Evolutionary conservation across 2,888 invertebrate genomes (phyloP).

Genomic region (Ashinkailepas kermadecensis): DNA sequence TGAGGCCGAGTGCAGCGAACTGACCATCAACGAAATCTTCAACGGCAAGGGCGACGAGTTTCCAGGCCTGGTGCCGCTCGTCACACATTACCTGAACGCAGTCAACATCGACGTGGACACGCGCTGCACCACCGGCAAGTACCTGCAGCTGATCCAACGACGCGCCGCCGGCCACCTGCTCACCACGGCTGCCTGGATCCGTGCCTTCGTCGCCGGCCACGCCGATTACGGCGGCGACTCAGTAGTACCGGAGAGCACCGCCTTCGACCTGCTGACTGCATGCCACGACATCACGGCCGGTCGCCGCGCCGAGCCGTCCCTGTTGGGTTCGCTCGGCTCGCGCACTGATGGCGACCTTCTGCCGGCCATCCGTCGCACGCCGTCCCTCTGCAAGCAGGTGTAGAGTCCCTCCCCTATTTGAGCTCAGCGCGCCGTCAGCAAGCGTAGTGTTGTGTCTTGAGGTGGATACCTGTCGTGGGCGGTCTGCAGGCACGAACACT

Average conservation of each 20-base stretch:
- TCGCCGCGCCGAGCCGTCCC: conserved; percentile 29
- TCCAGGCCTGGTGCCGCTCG: conserved; percentile 84
- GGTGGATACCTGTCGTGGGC: no score
- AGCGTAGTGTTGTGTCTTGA: no score
- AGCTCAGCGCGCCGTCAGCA: no score
- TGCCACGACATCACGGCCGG: conserved; percentile 31
- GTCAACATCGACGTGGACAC: conserved; percentile 53
- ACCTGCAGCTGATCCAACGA: conserved; percentile 56
- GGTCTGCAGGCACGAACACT: no score
- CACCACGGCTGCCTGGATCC: conserved; percentile 92
- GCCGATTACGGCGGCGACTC: conserved; percentile 88
- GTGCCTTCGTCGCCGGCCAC: conserved; percentile 79
- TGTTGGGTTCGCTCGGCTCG: conserved; percentile 32
- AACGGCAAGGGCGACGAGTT: conserved; percentile 87
- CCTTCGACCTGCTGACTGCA: conserved; percentile 63
- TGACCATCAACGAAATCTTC: conserved; percentile 94
- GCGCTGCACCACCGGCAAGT: conserved; percentile 49
- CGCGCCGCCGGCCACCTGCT: conserved; percentile 79
- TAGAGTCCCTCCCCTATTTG: not conserved
- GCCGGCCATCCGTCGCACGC: conserved; percentile 30
- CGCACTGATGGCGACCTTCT: conserved; percentile 32
- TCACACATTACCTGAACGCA: conserved; percentile 47
- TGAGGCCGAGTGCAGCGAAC: conserved; percentile 44
- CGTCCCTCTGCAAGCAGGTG: not conserved
- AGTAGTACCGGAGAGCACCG: conserved; percentile 73